A percentile compares a stretch with the other conserved stretches of the same genome.
Evolutionary conservation across 1,140 invertebrate species (phyloP).

Genomic region (Drosophila setifemur): DNA sequence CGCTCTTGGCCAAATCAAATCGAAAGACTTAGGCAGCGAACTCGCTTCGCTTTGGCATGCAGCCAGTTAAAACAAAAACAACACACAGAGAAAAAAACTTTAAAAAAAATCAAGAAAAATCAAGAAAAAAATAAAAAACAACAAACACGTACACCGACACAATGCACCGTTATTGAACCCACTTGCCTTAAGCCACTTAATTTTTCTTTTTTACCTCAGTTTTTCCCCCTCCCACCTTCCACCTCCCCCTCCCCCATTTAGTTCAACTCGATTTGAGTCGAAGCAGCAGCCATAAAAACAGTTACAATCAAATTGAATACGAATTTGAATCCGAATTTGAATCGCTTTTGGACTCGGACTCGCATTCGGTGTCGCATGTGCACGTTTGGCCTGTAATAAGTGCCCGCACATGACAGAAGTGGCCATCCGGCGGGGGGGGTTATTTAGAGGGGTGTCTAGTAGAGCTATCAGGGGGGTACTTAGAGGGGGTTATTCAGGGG

Average conservation of each 20-base stretch:
- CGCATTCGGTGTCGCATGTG: constrained; percentile 23
- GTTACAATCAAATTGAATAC: constrained; percentile 35
- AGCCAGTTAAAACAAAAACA: not conserved
- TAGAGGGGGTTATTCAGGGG: no score
- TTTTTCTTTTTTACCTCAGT: not conserved
- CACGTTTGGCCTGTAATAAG: constrained; percentile 30
- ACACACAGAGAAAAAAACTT: not conserved
- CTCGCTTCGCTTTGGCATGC: constrained; percentile 30
- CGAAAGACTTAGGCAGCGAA: constrained; percentile 64
- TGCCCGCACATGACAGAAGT: not conserved
- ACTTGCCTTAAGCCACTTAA: constrained; percentile 50
- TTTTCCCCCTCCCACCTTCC: constrained; percentile 1
- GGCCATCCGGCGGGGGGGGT: not conserved
- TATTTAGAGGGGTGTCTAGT: no score
- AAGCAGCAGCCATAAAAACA: constrained; percentile 20
- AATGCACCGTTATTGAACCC: constrained; percentile 79
- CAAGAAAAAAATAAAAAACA: not conserved
- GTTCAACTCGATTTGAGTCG: not conserved
- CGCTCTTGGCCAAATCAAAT: constrained; percentile 61
- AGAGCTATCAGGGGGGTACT: not conserved
- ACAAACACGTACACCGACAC: constrained; percentile 41
- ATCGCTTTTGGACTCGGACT: not conserved
- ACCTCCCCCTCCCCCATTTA: not conserved
- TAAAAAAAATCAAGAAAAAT: not conserved
- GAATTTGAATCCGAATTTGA: constrained; percentile 23